Evolutionary conservation across 37 sponge, comb jelly and placozoan genomes (phyloP).

Genomic region (Dysidea cf. avara): DNA sequence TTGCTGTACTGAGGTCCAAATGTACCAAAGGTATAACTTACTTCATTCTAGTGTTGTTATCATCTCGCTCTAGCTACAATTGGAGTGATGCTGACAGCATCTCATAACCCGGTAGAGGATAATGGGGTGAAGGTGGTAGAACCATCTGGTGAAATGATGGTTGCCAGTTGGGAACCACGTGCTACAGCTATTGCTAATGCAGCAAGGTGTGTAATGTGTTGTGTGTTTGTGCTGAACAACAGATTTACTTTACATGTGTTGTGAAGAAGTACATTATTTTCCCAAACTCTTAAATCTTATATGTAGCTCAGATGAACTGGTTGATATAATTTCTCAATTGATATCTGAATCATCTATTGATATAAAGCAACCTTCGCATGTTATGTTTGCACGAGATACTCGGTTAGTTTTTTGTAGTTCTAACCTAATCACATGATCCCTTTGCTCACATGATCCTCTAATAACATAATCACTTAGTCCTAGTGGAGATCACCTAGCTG

Average conservation of each 20-base stretch:
- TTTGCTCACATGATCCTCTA: neutral
- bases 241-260: neutral
- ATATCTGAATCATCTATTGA: conserved; percentile 12
- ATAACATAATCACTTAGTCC: conserved; percentile 37
- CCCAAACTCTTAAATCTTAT: neutral
- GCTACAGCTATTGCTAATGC: conserved; percentile 85
- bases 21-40: conserved; percentile 39
- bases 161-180: conserved; percentile 78
- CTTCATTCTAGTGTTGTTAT: neutral
- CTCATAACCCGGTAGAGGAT: conserved; percentile 95
- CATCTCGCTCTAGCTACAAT: conserved; percentile 40
- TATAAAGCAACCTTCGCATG: neutral
- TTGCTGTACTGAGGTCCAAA: conserved; percentile 81
- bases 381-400: conserved; percentile 72
- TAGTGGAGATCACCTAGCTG: conserved; percentile 40
- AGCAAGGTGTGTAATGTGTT: conserved; percentile 10
- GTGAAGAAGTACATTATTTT: neutral
- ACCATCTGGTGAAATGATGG: conserved; percentile 90
- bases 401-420: conserved; percentile 27
- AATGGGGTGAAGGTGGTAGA: conserved; percentile 98
- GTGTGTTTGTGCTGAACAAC: neutral
- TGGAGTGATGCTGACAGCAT: conserved; percentile 96
- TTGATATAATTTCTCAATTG: conserved; percentile 12
- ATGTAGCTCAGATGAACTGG: conserved; percentile 34
- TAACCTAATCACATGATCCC: neutral